Conservation (phyloP, 2,888 invertebrate genomes). For the Sesia bembeciformis region DNA sequence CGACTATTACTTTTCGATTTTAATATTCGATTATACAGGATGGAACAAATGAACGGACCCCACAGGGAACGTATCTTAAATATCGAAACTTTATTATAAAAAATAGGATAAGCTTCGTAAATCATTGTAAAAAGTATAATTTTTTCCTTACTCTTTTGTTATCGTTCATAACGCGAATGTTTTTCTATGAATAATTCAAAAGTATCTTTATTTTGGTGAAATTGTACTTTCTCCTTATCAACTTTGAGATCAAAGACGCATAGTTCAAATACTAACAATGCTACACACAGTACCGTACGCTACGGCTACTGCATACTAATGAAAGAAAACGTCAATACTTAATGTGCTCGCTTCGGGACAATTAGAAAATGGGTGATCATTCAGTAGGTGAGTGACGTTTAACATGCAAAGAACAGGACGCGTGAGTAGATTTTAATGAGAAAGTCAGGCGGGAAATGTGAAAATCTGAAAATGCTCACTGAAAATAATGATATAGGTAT, state of each 20-base stretch:
- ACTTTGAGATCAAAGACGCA: conserved; percentile 41
- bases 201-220: conserved; percentile 30
- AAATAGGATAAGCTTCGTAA: too few species aligned
- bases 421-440: too few species aligned
- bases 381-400: neutral
- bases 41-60: too few species aligned
- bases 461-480: too few species aligned
- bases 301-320: conserved; percentile 46
- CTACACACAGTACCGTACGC: conserved; percentile 37
- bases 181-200: neutral
- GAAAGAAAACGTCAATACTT: conserved; percentile 19
- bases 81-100: too few species aligned
- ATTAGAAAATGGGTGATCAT: conserved; percentile 33
- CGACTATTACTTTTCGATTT: too few species aligned
- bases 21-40: too few species aligned
- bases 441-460: too few species aligned
- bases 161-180: neutral
- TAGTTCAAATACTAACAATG: conserved; percentile 30
- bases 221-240: conserved; percentile 54
- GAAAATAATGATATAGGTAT: too few species aligned
- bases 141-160: neutral
- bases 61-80: too few species aligned
- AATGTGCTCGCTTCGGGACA: conserved; percentile 20
- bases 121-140: neutral
- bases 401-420: neutral